These are phyloP conservation scores for Cirrhinus molitorella DNA, from an alignment of 2,797 vertebrate genomes.

Conservation along the genomic window DNA sequence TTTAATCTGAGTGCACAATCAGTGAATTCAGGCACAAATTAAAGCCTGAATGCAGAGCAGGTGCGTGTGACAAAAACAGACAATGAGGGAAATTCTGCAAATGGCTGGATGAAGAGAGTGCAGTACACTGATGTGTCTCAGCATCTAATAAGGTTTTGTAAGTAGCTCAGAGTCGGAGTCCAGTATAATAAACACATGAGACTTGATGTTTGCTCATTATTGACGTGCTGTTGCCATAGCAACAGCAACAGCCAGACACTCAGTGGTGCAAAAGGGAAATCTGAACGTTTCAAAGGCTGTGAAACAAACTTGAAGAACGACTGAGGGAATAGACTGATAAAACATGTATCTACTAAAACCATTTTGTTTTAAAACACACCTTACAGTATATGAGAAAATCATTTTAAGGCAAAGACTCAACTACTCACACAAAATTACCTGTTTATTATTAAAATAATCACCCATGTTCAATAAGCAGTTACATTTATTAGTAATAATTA, in stretches of 20 bases:
- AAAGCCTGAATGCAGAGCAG: constrained; percentile 9
- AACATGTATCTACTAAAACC: background rate
- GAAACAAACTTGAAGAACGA: constrained; percentile 15
- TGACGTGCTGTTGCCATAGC: constrained; percentile 36
- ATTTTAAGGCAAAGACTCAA: background rate
- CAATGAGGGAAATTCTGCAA: constrained; percentile 20
- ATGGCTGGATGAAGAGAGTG: constrained; percentile 13
- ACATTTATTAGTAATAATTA: constrained; percentile 1
- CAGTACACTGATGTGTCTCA: constrained; percentile 20
- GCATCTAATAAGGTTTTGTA: constrained; percentile 18
- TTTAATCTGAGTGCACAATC: background rate
- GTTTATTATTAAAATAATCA: background rate
- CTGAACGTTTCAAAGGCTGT: constrained; percentile 18
- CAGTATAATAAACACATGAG: constrained; percentile 48
- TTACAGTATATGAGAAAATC: background rate
- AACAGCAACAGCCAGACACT: constrained; percentile 25
- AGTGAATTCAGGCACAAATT: background rate
- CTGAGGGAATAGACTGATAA: background rate
- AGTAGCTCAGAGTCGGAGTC: constrained; percentile 18
- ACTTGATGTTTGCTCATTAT: constrained; percentile 53
- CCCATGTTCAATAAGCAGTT: background rate
- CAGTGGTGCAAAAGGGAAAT: background rate
- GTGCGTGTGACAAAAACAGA: constrained; percentile 3
- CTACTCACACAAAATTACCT: background rate
- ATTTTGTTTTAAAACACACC: background rate